These are phyloP conservation scores for Parnassius orleans DNA, from an alignment of 2,888 invertebrate species.

Conservation along the genomic window DNA sequence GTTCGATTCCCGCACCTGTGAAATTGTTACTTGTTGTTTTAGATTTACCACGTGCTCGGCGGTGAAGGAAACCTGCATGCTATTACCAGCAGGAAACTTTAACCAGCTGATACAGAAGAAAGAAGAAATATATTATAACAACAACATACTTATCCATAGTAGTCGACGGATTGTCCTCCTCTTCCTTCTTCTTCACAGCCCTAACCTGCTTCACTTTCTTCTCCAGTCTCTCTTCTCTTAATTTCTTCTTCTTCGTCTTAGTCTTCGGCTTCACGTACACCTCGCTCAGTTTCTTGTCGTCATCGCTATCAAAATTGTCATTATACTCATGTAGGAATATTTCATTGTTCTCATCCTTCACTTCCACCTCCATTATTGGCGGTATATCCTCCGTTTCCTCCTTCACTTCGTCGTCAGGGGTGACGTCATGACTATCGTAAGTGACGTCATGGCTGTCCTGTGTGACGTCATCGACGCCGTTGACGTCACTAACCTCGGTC, in stretches of 20 bases:
- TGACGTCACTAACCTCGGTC: conserved; percentile 27
- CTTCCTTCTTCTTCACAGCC: conserved; percentile 31
- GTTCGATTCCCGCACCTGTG: too few species aligned
- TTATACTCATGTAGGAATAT: conserved; percentile 54
- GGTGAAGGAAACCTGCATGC: too few species aligned
- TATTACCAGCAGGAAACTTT: too few species aligned
- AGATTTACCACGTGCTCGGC: too few species aligned
- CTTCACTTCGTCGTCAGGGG: conserved; percentile 19
- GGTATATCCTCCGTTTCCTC: conserved; percentile 27
- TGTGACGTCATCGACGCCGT: conserved; percentile 9
- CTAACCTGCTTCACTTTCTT: conserved; percentile 34
- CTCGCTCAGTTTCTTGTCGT: conserved; percentile 53
- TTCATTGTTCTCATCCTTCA: conserved; percentile 52
- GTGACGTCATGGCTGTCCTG: not conserved
- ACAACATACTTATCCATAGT: conserved; percentile 55
- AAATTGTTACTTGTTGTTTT: too few species aligned
- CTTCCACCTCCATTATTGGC: conserved; percentile 38
- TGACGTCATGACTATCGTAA: not conserved
- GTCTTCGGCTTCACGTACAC: conserved; percentile 37
- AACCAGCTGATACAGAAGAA: too few species aligned
- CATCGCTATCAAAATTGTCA: conserved; percentile 52
- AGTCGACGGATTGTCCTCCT: conserved; percentile 41
- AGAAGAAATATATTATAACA: not conserved
- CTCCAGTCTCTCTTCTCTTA: conserved; percentile 32
- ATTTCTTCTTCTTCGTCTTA: conserved; percentile 33